Evolutionary conservation across 2,888 invertebrate species (phyloP).

Genomic region (Drosophila demipolita): DNA sequence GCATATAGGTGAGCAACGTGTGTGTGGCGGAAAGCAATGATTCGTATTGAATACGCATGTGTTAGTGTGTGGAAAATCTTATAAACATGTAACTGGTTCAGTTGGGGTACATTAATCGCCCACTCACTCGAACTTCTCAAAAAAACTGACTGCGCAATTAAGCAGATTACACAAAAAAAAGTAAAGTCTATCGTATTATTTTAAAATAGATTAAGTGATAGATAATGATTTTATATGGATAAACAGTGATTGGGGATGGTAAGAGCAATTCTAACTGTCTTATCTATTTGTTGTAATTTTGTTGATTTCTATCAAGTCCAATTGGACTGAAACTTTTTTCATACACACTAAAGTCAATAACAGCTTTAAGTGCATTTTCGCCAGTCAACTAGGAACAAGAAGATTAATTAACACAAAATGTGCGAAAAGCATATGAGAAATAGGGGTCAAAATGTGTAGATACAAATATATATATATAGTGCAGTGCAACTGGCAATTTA

Average conservation of each 20-base stretch:
- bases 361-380: background rate
- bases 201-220: background rate
- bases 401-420: slow-evolving; percentile 12
- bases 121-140: slow-evolving; percentile 13
- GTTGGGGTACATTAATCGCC: slow-evolving; percentile 6
- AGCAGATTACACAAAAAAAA: slow-evolving; percentile 7
- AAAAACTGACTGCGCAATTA: slow-evolving; percentile 31
- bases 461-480: background rate
- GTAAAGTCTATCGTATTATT: slow-evolving; percentile 4
- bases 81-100: slow-evolving; percentile 1
- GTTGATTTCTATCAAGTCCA: background rate
- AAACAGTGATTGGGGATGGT: background rate
- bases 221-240: background rate
- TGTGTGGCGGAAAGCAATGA: slow-evolving; percentile 3
- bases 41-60: slow-evolving; percentile 6
- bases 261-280: too few species aligned
- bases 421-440: slow-evolving; percentile 15
- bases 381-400: background rate
- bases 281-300: background rate
- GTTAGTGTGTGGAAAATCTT: background rate
- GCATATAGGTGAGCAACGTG: background rate
- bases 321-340: background rate
- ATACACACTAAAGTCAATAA: background rate
- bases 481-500: background rate
- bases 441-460: background rate